phyloP scores from a whole-genome alignment of 2,888 invertebrate species.

The Prostheceraeus crozeri region DNA sequence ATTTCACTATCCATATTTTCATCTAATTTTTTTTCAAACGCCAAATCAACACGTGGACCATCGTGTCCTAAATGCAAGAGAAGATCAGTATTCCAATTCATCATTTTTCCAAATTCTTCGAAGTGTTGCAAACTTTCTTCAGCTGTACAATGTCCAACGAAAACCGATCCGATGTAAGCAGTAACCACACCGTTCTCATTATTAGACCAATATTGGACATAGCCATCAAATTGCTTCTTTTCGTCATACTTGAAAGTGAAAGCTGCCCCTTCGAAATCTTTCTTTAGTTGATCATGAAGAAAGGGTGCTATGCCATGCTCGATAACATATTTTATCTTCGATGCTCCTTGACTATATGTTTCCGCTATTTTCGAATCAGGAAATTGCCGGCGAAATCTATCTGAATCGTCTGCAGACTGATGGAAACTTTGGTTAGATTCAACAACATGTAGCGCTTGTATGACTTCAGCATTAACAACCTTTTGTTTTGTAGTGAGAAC shows the following conservation, averaged over 20 bases:
- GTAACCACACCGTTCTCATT: not conserved
- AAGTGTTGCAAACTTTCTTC: conserved; percentile 12
- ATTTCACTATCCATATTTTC: conserved; percentile 4
- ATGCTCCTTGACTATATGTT: too few relatives aligned
- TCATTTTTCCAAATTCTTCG: conserved; percentile 7
- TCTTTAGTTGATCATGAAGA: too few relatives aligned
- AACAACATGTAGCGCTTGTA: too few relatives aligned
- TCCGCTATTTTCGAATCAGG: too few relatives aligned
- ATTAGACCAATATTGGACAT: conserved; percentile 20
- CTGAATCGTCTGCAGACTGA: too few relatives aligned
- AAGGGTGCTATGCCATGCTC: too few relatives aligned
- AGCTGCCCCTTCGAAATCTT: too few relatives aligned
- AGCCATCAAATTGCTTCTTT: conserved; percentile 16
- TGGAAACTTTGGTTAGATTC: too few relatives aligned
- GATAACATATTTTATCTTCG: too few relatives aligned
- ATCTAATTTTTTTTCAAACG: conserved; percentile 18
- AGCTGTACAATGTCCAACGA: conserved; percentile 17
- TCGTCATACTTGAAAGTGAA: conserved; percentile 28
- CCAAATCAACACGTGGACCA: conserved; percentile 24
- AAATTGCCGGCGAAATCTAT: too few relatives aligned
- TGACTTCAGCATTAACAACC: too few relatives aligned
- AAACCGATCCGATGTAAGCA: conserved; percentile 22
- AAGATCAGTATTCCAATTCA: conserved; percentile 15
- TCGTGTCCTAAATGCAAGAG: conserved; percentile 9
- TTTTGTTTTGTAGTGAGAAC: too few relatives aligned